Conservation (phyloP, 2,888 invertebrate species). For the Drosophila atroscutellata region DNA sequence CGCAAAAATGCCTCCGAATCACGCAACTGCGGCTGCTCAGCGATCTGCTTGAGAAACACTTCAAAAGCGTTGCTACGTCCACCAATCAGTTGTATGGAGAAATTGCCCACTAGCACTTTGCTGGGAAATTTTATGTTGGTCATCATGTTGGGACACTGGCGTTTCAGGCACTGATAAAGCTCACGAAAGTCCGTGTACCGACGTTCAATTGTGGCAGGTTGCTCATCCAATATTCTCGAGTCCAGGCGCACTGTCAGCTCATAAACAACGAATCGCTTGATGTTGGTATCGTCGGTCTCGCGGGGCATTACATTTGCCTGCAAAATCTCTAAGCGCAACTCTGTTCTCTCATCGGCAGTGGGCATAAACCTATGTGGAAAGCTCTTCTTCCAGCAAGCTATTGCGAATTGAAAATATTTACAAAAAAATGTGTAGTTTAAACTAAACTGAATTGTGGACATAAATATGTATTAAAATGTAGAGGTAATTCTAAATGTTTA, state of each 20-base stretch:
- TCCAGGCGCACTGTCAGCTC: conserved; percentile 88
- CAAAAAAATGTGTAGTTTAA: background rate
- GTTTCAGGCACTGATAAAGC: conserved; percentile 88
- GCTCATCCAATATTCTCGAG: conserved; percentile 85
- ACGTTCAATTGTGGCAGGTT: conserved; percentile 89
- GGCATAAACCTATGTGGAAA: conserved; percentile 61
- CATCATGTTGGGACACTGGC: conserved; percentile 87
- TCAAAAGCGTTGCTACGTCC: conserved; percentile 89
- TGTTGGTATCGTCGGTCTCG: conserved; percentile 86
- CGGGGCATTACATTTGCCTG: conserved; percentile 88
- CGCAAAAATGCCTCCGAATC: conserved; percentile 87
- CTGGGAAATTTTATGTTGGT: conserved; percentile 87
- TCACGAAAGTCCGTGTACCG: conserved; percentile 90
- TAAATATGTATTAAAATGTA: background rate
- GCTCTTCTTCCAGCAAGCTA: conserved; percentile 83
- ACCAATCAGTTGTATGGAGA: conserved; percentile 88
- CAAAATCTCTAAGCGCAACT: conserved; percentile 87
- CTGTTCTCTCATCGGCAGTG: conserved; percentile 75
- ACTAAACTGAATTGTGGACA: background rate
- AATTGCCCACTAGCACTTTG: conserved; percentile 90
- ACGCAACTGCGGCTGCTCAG: conserved; percentile 86
- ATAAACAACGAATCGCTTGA: conserved; percentile 90
- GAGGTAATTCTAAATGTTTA: background rate
- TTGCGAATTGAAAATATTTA: background rate
- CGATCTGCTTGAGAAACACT: conserved; percentile 87